A percentile compares a stretch with the other conserved stretches of the same genome.
These are phyloP conservation scores for Odontophorus gujanensis DNA, from an alignment of 2,113 vertebrate species.

Conservation along the genomic window DNA sequence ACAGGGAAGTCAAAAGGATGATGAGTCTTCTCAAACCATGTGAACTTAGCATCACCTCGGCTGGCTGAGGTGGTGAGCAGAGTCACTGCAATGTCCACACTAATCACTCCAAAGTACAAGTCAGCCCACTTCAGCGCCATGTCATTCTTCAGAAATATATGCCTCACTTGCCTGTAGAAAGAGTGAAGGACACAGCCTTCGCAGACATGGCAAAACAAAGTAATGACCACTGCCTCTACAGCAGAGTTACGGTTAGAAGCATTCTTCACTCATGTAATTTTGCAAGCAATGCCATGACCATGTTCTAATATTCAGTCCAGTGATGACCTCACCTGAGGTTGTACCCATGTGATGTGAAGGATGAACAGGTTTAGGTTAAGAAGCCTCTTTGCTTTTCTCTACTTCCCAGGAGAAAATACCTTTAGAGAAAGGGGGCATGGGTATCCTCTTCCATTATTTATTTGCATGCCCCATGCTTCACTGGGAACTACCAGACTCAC, in stretches of 20 bases:
- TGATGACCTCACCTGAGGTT: background rate
- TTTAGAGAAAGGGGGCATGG: background rate
- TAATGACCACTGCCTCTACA: accelerated
- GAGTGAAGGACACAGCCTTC: background rate
- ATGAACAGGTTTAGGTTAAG: background rate
- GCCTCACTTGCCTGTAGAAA: background rate
- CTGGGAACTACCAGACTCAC: background rate
- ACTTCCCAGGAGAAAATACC: background rate
- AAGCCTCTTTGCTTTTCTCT: background rate
- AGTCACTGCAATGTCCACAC: background rate
- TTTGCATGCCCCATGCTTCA: background rate
- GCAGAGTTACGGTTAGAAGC: background rate
- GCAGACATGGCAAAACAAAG: background rate
- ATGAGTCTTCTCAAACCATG: background rate
- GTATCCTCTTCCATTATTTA: background rate
- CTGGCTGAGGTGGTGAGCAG: background rate
- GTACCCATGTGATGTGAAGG: background rate
- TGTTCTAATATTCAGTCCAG: background rate
- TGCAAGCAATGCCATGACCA: background rate
- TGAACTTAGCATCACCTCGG: accelerated
- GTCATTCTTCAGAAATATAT: background rate
- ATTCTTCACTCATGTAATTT: background rate
- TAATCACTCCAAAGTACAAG: background rate
- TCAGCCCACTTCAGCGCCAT: background rate
- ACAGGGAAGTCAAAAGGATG: background rate